Evolutionary conservation across 2,888 invertebrate genomes (phyloP).

Genomic region (Poecilus cupreus): DNA sequence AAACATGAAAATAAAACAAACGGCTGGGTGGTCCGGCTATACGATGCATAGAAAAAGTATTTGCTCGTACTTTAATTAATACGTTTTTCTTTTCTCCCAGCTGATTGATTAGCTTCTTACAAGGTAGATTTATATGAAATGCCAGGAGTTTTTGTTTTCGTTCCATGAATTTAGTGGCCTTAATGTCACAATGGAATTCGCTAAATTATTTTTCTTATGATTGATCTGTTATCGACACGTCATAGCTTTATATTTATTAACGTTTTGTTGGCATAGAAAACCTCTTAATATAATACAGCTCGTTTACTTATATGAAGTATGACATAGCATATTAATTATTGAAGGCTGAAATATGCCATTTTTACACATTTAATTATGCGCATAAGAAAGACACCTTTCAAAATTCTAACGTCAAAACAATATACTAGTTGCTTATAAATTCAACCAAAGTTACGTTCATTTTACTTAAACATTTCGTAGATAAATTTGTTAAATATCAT

Average conservation of each 20-base stretch:
- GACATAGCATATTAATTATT: no score
- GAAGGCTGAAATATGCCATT: no score
- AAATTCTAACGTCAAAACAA: not conserved
- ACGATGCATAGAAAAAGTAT: conserved; percentile 1
- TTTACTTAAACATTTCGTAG: no score
- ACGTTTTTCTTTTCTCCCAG: conserved; percentile 28
- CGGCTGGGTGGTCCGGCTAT: not conserved
- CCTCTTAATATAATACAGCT: not conserved
- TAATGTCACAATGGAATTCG: conserved; percentile 37
- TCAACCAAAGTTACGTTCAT: no score
- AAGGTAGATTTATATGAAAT: conserved; percentile 19
- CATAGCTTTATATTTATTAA: not conserved
- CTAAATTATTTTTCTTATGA: conserved; percentile 37
- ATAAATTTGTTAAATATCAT: no score
- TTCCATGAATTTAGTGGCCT: conserved; percentile 29
- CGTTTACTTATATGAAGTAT: no score
- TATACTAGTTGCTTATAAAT: no score
- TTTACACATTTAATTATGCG: no score
- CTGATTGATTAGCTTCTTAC: conserved; percentile 31
- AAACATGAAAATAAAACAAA: not conserved
- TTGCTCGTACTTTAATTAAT: conserved; percentile 9
- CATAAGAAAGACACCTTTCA: not conserved
- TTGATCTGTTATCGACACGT: conserved; percentile 36
- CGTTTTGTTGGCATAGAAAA: not conserved
- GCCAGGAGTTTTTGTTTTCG: not conserved